Evolutionary conservation across 2,888 invertebrate genomes (phyloP).

Genomic region (Nymphalis polychloros): DNA sequence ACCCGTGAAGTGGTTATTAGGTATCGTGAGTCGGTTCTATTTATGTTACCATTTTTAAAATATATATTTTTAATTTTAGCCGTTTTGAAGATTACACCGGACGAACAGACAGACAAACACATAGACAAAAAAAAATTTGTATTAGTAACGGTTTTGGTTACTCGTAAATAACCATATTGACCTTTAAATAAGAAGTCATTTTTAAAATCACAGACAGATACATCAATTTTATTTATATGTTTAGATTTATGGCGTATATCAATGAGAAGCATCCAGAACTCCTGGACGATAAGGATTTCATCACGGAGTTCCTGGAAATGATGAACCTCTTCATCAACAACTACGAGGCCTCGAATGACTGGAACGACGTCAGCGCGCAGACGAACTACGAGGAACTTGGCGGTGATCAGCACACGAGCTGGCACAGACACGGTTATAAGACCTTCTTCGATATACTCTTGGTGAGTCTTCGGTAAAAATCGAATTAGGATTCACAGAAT

Average conservation of each 20-base stretch:
- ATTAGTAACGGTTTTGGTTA: too few species aligned
- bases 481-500: too few species aligned
- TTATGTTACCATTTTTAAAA: too few species aligned
- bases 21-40: too few species aligned
- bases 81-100: too few species aligned
- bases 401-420: slow-evolving; percentile 48
- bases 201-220: too few species aligned
- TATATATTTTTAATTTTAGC: too few species aligned
- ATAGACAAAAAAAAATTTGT: too few species aligned
- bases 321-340: slow-evolving; percentile 45
- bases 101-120: too few species aligned
- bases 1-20: too few species aligned
- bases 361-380: slow-evolving; percentile 48
- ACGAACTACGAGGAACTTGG: slow-evolving; percentile 41
- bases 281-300: slow-evolving; percentile 44
- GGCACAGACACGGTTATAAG: slow-evolving; percentile 51
- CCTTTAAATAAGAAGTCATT: too few species aligned
- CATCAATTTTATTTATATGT: slow-evolving; percentile 1
- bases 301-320: slow-evolving; percentile 44
- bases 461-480: slow-evolving; percentile 24
- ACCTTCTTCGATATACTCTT: slow-evolving; percentile 51
- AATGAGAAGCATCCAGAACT: slow-evolving; percentile 44
- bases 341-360: slow-evolving; percentile 48
- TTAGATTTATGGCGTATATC: slow-evolving; percentile 40
- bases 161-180: too few species aligned